Evolutionary conservation across 92 coral and sea anemone species (phyloP).

Genomic region (Epizoanthus scotinus): DNA sequence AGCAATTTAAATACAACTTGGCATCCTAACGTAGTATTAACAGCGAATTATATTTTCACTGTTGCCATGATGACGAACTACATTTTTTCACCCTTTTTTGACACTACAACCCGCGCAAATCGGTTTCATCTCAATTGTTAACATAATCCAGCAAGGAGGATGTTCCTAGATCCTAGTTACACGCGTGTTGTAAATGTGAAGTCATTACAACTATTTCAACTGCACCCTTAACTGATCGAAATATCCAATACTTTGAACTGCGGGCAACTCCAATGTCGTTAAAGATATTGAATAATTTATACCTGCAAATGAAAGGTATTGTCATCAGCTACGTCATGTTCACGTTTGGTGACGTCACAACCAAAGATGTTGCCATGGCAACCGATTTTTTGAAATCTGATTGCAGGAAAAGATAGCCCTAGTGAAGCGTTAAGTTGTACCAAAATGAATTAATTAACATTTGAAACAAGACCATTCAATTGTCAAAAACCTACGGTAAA

Average conservation of each 20-base stretch:
- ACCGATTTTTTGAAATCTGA: constrained; percentile 8
- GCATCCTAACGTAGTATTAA: not conserved
- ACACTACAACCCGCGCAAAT: not conserved
- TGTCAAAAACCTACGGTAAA: not conserved
- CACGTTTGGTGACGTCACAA: constrained; percentile 6
- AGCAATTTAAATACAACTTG: constrained; percentile 1
- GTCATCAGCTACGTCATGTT: not conserved
- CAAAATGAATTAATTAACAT: constrained; percentile 2
- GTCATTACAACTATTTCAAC: not conserved
- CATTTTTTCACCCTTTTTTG: not conserved
- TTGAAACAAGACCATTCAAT: constrained; percentile 14
- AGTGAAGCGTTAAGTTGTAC: not conserved
- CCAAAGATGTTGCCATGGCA: constrained; percentile 4
- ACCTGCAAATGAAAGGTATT: not conserved
- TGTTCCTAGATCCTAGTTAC: constrained; percentile 12
- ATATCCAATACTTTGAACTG: not conserved
- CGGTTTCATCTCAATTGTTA: not conserved
- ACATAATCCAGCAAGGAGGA: not conserved
- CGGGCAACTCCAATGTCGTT: not conserved
- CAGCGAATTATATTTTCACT: not conserved
- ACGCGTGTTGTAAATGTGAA: not conserved
- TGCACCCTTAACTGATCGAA: constrained; percentile 1
- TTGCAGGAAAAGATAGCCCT: not conserved
- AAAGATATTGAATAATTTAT: constrained; percentile 7
- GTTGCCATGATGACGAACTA: constrained; percentile 11